Evolutionary conservation across 2,888 invertebrate genomes (phyloP).

Genomic region (Acanthosepion pharaonis): DNA sequence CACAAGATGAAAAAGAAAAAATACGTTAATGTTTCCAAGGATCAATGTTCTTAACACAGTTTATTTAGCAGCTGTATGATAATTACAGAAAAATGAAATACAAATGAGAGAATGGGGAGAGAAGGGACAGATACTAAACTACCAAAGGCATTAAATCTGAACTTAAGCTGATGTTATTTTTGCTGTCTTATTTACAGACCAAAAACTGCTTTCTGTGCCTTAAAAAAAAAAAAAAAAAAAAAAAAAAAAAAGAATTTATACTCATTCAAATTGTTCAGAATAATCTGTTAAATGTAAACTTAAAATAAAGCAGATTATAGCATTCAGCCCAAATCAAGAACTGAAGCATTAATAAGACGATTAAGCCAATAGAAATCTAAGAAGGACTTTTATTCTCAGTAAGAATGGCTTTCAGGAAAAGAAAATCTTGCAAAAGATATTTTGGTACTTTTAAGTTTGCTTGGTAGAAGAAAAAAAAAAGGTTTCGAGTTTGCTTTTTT

Average conservation of each 20-base stretch:
- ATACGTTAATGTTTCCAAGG: not conserved
- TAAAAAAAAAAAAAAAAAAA: not conserved
- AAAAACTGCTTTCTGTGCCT: not conserved
- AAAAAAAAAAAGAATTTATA: not conserved
- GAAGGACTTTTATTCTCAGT: not conserved
- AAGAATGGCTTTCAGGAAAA: not conserved
- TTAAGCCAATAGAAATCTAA: not conserved
- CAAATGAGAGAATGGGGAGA: not conserved
- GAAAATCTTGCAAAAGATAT: not conserved
- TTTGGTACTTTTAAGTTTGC: not conserved
- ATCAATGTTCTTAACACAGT: not conserved
- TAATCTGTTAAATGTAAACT: not conserved
- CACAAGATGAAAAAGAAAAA: not conserved
- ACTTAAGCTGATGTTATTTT: not conserved
- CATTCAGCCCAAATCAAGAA: not conserved
- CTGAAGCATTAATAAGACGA: not conserved
- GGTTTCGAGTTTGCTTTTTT: not conserved
- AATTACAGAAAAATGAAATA: constrained; percentile 12
- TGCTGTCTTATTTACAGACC: not conserved
- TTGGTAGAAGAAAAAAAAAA: not conserved
- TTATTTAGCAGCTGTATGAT: constrained; percentile 20
- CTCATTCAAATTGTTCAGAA: not conserved
- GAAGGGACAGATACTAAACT: not conserved
- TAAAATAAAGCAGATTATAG: not conserved
- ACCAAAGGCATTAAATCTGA: not conserved